Percentiles rank a stretch among this genome's conserved stretches.
Conservation (phyloP, 2,113 vertebrate genomes). For the Coregonus clupeaformis region DNA sequence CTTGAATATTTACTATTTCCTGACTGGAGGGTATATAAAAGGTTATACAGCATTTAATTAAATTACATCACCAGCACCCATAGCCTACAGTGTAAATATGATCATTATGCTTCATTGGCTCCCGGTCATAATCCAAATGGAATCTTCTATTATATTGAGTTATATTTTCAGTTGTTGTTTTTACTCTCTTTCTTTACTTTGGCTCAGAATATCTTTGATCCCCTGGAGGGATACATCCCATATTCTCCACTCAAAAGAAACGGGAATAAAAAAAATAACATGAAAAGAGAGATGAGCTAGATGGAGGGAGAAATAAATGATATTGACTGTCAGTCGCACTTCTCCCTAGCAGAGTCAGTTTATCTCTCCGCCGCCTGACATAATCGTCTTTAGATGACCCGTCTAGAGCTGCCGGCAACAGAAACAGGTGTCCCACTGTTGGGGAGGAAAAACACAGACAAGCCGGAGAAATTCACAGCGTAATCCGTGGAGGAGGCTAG, state of each 20-base stretch:
- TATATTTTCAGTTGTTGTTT: slow-evolving; percentile 8
- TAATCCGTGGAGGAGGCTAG: slow-evolving; percentile 12
- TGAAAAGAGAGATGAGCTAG: background rate
- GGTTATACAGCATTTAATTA: slow-evolving; percentile 45
- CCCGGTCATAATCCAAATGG: slow-evolving; percentile 41
- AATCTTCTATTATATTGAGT: slow-evolving; percentile 26
- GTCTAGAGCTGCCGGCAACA: slow-evolving; percentile 16
- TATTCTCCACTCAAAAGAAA: background rate
- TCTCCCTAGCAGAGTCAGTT: slow-evolving; percentile 2
- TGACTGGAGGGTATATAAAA: slow-evolving; percentile 39
- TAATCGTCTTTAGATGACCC: slow-evolving; percentile 25
- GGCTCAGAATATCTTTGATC: background rate
- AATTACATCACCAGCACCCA: slow-evolving; percentile 30
- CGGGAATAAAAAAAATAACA: slow-evolving; percentile 3
- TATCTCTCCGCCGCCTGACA: slow-evolving; percentile 25
- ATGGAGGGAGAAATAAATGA: slow-evolving; percentile 2
- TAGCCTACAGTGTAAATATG: slow-evolving; percentile 41
- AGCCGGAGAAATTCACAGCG: slow-evolving; percentile 6
- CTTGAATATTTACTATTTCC: slow-evolving; percentile 33
- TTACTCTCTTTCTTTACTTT: background rate
- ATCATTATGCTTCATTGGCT: slow-evolving; percentile 39
- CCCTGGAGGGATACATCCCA: background rate
- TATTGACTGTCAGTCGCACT: background rate
- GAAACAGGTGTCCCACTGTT: slow-evolving; percentile 23
- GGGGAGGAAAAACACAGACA: slow-evolving; percentile 4